Evolutionary conservation across 2,797 vertebrate genomes (phyloP).

Genomic region (Vultur gryphus): DNA sequence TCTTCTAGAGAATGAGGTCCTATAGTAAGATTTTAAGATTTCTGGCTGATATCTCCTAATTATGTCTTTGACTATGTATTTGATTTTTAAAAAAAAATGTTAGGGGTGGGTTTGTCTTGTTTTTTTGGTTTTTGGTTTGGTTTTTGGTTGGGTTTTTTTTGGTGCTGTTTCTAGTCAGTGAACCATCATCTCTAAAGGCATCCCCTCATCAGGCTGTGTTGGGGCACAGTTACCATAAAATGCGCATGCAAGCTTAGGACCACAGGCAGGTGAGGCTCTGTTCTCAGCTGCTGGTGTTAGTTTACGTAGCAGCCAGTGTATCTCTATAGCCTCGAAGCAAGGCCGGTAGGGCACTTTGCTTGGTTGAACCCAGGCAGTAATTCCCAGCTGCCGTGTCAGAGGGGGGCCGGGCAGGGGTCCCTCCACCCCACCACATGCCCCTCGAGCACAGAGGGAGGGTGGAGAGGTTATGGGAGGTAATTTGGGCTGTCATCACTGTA

Average conservation of each 20-base stretch:
- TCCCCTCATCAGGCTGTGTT: fast-evolving
- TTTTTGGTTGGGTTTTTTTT: background rate
- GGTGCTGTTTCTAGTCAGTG: background rate
- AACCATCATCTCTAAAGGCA: background rate
- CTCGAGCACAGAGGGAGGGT: background rate
- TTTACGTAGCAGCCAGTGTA: background rate
- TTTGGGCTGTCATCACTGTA: background rate
- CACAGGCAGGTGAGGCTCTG: background rate
- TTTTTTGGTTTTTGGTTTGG: background rate
- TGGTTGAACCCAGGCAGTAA: background rate
- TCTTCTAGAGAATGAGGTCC: background rate
- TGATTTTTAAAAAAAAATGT: background rate
- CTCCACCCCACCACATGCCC: fast-evolving
- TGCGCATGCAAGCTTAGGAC: fast-evolving
- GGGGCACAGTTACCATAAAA: background rate
- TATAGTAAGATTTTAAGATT: background rate
- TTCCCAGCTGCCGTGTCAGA: background rate
- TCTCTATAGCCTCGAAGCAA: background rate
- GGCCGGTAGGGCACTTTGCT: background rate
- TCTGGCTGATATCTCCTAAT: background rate
- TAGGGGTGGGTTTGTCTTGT: background rate
- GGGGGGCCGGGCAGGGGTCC: fast-evolving
- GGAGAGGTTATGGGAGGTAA: background rate
- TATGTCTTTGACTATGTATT: background rate
- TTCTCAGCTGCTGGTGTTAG: background rate